A percentile compares a stretch with the other conserved stretches of the same genome.
Conservation (phyloP, 1,140 invertebrate species). For the Caenorhabditis inopinata region DNA sequence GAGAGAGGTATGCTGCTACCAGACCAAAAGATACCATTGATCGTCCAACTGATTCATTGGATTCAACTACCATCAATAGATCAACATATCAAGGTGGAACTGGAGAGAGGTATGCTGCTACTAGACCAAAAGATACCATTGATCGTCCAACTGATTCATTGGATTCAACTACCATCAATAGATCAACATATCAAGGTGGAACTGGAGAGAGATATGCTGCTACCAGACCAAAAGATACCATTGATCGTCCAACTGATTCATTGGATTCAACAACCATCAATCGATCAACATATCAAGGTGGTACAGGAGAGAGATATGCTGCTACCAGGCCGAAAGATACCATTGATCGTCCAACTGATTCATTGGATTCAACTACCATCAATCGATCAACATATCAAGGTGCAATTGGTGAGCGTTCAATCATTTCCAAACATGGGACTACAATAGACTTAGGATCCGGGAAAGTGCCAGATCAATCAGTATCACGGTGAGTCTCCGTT, state of each 20-base stretch:
- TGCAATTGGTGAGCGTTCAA: background rate
- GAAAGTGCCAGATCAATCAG: conserved; percentile 10
- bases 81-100: background rate
- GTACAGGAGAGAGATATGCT: background rate
- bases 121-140: background rate
- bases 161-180: background rate
- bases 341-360: conserved; percentile 19
- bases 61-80: background rate
- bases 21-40: background rate
- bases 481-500: background rate
- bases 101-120: background rate
- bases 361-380: background rate
- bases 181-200: background rate
- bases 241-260: background rate
- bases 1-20: background rate
- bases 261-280: background rate
- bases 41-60: background rate
- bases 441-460: background rate
- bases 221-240: background rate
- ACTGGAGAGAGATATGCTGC: background rate
- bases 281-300: background rate
- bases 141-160: background rate
- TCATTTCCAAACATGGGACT: background rate
- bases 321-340: background rate
- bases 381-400: background rate